Evolutionary conservation across 2,113 vertebrate genomes (phyloP), one percentile per base, ranked within the genome.

Genomic region (Rhinolophus sinicus): DNA sequence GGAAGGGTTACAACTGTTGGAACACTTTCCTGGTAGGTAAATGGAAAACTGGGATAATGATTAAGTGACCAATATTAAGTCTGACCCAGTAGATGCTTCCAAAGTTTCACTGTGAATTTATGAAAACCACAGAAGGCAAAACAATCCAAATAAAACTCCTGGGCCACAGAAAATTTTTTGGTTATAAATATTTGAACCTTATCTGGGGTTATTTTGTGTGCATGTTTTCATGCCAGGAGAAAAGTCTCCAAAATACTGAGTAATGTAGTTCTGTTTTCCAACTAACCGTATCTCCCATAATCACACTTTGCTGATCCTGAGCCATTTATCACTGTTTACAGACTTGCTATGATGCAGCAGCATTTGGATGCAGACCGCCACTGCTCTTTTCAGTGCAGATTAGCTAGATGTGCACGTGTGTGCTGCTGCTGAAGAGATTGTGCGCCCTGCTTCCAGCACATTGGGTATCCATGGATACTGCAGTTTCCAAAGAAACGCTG

Each of bases 401-500:
- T 24, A 80, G 40, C 92, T 8, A 26, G 6, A 62, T 2, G 4
- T 88, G 52, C 81, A 30, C 0, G 0, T 30, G 40, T 73, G 40
- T 35, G 60, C 26, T 77, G 16, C n/a, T 94, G 78, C 88, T 22
- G 14, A 87, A 84, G 83, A 73, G 92, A 96, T 44, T 82, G 62
- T 5, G 54, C 47, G 91, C 87, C 52, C 56, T 85, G 65, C 18
- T 88, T 90, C 81, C 3, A 50, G 95, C 78, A 96, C 67, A 83
- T 22, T 67, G 19, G 14, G 78, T 81, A 73, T 93, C 89, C 65
- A 87, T 9, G 5, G 82, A 82, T 52, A 94, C 84, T 1, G 92
- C 75, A 90, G 95, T 97, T 96, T 93, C 97, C 92, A 96, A 92
- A 96, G 95, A 97, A 97, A 52, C 33, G 2, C 50, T 88, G 69